phyloP scores from a whole-genome alignment of 2,113 vertebrate species.

The Microtus oregoni region DNA sequence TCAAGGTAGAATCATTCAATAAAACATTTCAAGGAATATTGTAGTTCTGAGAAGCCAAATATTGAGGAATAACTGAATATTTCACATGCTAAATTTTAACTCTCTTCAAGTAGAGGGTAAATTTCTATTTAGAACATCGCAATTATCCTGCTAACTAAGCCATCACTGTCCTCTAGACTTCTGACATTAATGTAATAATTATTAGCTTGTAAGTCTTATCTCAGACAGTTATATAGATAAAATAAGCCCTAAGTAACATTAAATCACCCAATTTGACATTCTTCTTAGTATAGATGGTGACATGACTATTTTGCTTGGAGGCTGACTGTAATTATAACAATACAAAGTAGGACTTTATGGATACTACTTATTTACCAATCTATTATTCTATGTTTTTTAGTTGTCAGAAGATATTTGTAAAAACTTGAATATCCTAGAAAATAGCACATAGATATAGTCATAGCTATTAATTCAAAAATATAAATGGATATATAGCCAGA shows the following conservation, averaged over 20 bases:
- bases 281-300: conserved; percentile 64
- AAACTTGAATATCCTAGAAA: not conserved
- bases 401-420: not conserved
- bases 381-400: conserved; percentile 26
- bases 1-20: not conserved
- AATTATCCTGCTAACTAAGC: conserved; percentile 85
- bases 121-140: conserved; percentile 76
- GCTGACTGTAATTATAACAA: conserved; percentile 63
- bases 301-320: conserved; percentile 64
- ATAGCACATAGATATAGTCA: not conserved
- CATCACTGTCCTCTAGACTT: conserved; percentile 81
- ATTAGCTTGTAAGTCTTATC: conserved; percentile 82
- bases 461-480: not conserved
- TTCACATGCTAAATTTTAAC: conserved; percentile 61
- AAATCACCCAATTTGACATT: conserved; percentile 72
- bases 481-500: not conserved
- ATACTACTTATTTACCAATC: conserved; percentile 62
- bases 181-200: conserved; percentile 84
- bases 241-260: conserved; percentile 75
- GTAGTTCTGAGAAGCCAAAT: conserved; percentile 48
- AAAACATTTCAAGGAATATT: conserved; percentile 55
- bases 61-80: conserved; percentile 47
- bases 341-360: conserved; percentile 37
- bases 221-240: conserved; percentile 77
- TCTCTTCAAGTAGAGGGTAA: conserved; percentile 73